Evolutionary conservation across 1,140 invertebrate species (phyloP).

Genomic region (Conopomorpha cramerella): DNA sequence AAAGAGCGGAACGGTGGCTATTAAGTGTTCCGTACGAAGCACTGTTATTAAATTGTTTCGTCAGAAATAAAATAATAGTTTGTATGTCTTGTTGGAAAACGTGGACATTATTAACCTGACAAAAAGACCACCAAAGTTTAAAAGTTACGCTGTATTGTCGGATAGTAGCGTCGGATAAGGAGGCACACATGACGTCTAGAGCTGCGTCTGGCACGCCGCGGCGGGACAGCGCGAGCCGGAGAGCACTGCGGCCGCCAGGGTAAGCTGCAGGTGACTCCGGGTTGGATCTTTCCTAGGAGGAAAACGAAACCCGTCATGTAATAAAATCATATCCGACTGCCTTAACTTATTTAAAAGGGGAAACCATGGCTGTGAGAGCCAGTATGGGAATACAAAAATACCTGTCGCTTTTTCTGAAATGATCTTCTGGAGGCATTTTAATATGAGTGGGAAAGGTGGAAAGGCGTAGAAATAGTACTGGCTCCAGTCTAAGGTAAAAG

Average conservation of each 20-base stretch:
- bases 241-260: neutral
- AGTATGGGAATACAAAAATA: conserved; percentile 10
- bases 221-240: neutral
- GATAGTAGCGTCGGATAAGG: conserved; percentile 1
- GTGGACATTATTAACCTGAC: neutral
- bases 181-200: neutral
- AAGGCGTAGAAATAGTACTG: neutral
- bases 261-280: neutral
- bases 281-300: conserved; percentile 6
- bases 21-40: conserved; percentile 11
- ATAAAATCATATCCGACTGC: neutral
- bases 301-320: conserved; percentile 3
- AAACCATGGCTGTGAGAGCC: conserved; percentile 11
- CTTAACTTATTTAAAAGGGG: conserved; percentile 7
- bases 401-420: conserved; percentile 7
- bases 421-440: conserved; percentile 6
- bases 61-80: neutral
- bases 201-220: neutral
- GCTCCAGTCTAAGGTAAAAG: conserved; percentile 4
- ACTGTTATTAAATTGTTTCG: conserved; percentile 3
- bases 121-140: neutral
- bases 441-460: conserved; percentile 9
- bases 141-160: neutral
- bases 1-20: conserved; percentile 11
- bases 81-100: neutral